Percentiles rank a stretch among this genome's conserved stretches.
phyloP scores from a whole-genome alignment of 2,888 invertebrate species.

The Gari tellinella region DNA sequence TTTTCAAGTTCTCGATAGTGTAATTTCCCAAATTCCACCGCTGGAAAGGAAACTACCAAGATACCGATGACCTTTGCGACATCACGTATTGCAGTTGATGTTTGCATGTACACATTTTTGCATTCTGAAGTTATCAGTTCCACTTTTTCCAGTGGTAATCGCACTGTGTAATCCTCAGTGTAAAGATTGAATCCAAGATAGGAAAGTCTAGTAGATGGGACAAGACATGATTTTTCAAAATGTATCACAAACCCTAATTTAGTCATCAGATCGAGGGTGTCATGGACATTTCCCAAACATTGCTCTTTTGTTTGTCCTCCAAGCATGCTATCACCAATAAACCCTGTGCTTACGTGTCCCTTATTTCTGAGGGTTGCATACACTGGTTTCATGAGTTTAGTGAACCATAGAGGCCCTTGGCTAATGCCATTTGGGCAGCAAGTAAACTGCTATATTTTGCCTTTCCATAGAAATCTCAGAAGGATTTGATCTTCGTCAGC shows the following conservation, averaged over 20 bases:
- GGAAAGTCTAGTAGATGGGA: slow-evolving; percentile 17
- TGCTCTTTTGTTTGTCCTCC: slow-evolving; percentile 31
- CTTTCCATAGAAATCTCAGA: too few relatives aligned
- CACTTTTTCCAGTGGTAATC: slow-evolving; percentile 40
- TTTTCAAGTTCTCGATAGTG: slow-evolving; percentile 18
- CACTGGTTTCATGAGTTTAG: too few relatives aligned
- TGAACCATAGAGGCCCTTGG: too few relatives aligned
- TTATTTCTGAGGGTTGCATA: too few relatives aligned
- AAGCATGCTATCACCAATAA: too few relatives aligned
- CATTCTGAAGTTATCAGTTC: slow-evolving; percentile 15
- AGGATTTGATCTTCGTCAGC: too few relatives aligned
- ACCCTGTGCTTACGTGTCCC: too few relatives aligned
- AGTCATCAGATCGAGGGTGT: slow-evolving; percentile 15
- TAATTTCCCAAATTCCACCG: slow-evolving; percentile 21
- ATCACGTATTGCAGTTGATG: neutral
- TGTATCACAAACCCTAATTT: slow-evolving; percentile 32
- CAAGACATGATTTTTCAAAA: slow-evolving; percentile 35
- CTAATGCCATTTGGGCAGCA: too few relatives aligned
- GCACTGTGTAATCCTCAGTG: slow-evolving; percentile 39
- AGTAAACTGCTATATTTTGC: too few relatives aligned
- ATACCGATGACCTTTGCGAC: slow-evolving; percentile 15
- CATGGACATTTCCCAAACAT: too few relatives aligned
- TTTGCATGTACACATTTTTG: neutral
- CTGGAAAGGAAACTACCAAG: slow-evolving; percentile 12
- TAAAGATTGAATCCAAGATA: slow-evolving; percentile 42